Base-by-base conservation (phyloP, 2,888 invertebrate genomes). In the Oligia fasciuncula region DNA sequence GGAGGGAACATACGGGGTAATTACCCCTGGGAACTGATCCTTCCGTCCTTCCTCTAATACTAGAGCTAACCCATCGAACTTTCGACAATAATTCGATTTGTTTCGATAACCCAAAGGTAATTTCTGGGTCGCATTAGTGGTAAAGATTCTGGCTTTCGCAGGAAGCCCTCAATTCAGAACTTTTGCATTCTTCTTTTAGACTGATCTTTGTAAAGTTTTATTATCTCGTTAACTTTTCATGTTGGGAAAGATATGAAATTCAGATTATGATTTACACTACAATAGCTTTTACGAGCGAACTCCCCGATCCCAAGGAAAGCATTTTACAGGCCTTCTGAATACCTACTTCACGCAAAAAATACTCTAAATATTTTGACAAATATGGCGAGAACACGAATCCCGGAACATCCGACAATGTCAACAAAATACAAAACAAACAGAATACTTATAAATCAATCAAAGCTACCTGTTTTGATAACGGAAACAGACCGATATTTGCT, bases 381-480 rank as follows among this genome's bases (percentile, higher is more conserved):
- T 46, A 43, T 35, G 19, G 13, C 19, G 14, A 51, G 11, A 80
- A 29, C 23, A 68, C 17, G 35, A 76, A 14, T 29, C 46, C 29
- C 23, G 1, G 60, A 54, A 67, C 62, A 2, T 63, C 11, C n/a
- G 5, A 60, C 17, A 69, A 14, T 43, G 54, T 66, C 40, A 78
- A 77, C 17, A 69, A 9, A 23, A 1, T 29, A 69, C 23, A n/a
- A 72, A 67, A 62, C 60, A 69, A 69, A 60, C 63, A 49, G 17
- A 79, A 67, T 63, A 71, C 54, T 81, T 68, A 76, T 69, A 82
- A 74, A 86, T 84, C 77, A 76, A 69, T 71, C 83, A 71, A 49
- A 54, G 35, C n/a, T n/a, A 54, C 62, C 72, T 65, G 71, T 86
- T 84, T 86, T 76, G 57, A 76, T 82, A 40, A 57, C 63, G 78